Evolutionary conservation across 2,113 vertebrate species (phyloP), one percentile per base, ranked within the genome.

Genomic region (Tragelaphus scriptus): DNA sequence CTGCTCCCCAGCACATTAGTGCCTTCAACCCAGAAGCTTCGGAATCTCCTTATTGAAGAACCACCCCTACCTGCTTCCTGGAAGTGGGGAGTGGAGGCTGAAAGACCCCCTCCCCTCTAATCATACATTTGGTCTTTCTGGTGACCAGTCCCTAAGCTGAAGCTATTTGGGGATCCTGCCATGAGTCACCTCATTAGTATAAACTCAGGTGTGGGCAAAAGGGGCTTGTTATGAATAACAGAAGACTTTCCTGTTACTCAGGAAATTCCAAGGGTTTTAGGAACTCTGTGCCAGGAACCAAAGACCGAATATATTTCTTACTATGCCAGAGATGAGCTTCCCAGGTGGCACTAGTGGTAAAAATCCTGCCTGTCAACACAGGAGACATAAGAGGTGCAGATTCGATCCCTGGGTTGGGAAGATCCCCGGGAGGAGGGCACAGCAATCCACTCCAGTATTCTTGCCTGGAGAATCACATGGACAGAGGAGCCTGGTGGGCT

Each of bases 261-360:
- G 95, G 93, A 95, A 58, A 82, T 94, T 77, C 59, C n/a, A 11
- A 51, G 44, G 95, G 32, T 51, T 88, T 96, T 56, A 71, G 44
- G 55, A 79, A 30, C 59, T 79, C 89, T 44, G 21, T 79, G 82
- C 56, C 2, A 15, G 90, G 65, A 49, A 68, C 13, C 51, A 36
- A 56, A 82, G 79, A 75, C 32, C 16, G 53, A 32, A 47, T 90
- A 30, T 26, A 55, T 44, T 81, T 68, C 58, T 87, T 81, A 23
- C 3, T 81, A 23, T 13, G 82, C 19, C 40, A 75, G 68, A 40
- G n/a, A 75, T 40, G 68, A 36, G 68, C n/a, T 75, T 75, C 68
- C n/a, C 68, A 75, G 68, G n/a, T 75, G 68, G 68, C n/a, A 40
- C 19, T 12, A 23, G 63, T 40, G 19, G 19, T 40, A 71, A 71